Conservation (phyloP, 2,113 vertebrate species). For the Coptodon bakossiorum region DNA sequence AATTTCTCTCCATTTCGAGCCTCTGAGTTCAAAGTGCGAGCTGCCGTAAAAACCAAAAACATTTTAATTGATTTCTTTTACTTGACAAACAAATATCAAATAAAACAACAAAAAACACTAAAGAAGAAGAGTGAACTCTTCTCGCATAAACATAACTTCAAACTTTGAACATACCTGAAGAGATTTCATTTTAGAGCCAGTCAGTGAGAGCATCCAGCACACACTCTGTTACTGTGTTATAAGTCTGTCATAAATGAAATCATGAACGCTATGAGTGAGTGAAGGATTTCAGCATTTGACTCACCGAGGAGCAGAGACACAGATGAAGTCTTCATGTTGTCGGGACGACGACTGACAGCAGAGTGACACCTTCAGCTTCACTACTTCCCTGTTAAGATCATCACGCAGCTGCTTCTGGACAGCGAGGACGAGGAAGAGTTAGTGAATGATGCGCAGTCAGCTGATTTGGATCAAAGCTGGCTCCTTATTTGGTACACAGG, state of each 20-base stretch:
- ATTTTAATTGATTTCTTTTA: neutral
- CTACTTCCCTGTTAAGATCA: neutral
- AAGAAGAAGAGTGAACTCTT: neutral
- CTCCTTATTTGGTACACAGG: neutral
- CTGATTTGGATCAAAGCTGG: neutral
- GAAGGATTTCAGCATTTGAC: neutral
- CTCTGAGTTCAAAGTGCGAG: neutral
- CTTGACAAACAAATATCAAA: neutral
- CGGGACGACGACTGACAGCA: rapidly evolving
- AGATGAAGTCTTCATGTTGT: neutral
- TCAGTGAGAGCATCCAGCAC: rapidly evolving
- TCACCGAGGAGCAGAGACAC: neutral
- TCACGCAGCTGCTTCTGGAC: neutral
- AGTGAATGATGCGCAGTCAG: neutral
- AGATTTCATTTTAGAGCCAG: neutral
- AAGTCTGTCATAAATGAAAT: neutral
- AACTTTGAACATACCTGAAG: neutral
- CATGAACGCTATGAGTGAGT: rapidly evolving
- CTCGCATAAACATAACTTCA: neutral
- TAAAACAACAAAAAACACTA: neutral
- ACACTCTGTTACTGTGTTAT: neutral
- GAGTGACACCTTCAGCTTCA: neutral
- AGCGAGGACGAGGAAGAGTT: rapidly evolving
- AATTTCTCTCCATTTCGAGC: neutral
- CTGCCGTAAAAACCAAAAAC: rapidly evolving